These are phyloP conservation scores for Ctenicera cuprea DNA, from an alignment of 2,888 invertebrate genomes.

Conservation along the genomic window DNA sequence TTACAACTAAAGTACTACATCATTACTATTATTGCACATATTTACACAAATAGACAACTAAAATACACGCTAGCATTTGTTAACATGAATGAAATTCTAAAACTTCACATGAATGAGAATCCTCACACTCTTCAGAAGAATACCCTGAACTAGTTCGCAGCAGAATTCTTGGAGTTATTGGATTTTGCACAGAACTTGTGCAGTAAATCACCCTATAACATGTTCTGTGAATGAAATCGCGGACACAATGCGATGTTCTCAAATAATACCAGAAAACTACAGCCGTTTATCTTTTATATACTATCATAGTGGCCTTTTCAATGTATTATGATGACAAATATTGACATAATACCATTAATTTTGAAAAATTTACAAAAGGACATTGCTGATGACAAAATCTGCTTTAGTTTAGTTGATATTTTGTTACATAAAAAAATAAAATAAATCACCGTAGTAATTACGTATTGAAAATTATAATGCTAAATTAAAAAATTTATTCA, in stretches of 20 bases:
- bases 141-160: conserved; percentile 37
- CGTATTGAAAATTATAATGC: too few species aligned
- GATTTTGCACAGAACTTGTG: conserved; percentile 49
- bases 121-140: conserved; percentile 50
- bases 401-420: too few species aligned
- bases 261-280: conserved; percentile 51
- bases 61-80: conserved; percentile 43
- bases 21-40: conserved; percentile 42
- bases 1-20: conserved; percentile 20
- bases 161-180: conserved; percentile 49
- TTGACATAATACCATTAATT: conserved; percentile 39
- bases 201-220: conserved; percentile 50
- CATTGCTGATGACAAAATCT: neutral
- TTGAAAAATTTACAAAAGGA: conserved; percentile 19
- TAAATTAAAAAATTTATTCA: too few species aligned
- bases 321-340: conserved; percentile 52
- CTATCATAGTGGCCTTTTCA: conserved; percentile 45
- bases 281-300: conserved; percentile 51
- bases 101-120: conserved; percentile 47
- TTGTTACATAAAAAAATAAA: too few species aligned
- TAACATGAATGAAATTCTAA: conserved; percentile 42
- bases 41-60: conserved; percentile 46
- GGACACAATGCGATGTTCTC: conserved; percentile 51
- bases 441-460: too few species aligned
- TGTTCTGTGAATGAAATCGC: conserved; percentile 49